These are phyloP conservation scores for Fringilla coelebs DNA, from an alignment of 2,797 vertebrate species.

Conservation along the genomic window DNA sequence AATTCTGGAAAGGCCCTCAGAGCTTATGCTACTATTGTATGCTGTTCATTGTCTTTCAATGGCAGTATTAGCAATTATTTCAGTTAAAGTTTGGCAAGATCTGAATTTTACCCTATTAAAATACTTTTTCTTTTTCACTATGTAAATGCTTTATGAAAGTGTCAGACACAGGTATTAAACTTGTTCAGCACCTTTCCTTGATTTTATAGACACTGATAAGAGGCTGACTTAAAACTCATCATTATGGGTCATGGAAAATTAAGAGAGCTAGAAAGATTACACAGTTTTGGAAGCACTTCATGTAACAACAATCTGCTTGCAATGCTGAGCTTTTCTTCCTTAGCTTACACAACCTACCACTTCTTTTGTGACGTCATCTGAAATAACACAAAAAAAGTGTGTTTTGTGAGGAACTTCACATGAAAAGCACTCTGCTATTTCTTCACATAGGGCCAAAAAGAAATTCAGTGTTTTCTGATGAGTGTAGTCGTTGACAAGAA, in stretches of 20 bases:
- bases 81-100: not conserved
- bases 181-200: not conserved
- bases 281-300: not conserved
- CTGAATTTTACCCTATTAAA: not conserved
- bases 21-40: not conserved
- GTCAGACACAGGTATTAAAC: not conserved
- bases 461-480: not conserved
- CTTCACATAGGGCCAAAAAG: not conserved
- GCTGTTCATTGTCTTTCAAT: not conserved
- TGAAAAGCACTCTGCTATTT: not conserved
- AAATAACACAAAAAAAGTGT: not conserved
- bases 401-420: not conserved
- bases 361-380: not conserved
- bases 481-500: not conserved
- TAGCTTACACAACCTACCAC: not conserved
- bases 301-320: not conserved
- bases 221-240: not conserved
- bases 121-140: not conserved
- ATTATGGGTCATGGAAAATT: not conserved
- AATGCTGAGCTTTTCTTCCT: not conserved
- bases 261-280: not conserved
- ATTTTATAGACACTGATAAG: conserved; percentile 7
- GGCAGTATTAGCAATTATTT: not conserved
- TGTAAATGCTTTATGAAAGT: not conserved
- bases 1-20: not conserved